Evolutionary conservation across 1,140 invertebrate species (phyloP), one percentile per base, ranked within the genome.

Genomic region (Drosophila kikkawai): DNA sequence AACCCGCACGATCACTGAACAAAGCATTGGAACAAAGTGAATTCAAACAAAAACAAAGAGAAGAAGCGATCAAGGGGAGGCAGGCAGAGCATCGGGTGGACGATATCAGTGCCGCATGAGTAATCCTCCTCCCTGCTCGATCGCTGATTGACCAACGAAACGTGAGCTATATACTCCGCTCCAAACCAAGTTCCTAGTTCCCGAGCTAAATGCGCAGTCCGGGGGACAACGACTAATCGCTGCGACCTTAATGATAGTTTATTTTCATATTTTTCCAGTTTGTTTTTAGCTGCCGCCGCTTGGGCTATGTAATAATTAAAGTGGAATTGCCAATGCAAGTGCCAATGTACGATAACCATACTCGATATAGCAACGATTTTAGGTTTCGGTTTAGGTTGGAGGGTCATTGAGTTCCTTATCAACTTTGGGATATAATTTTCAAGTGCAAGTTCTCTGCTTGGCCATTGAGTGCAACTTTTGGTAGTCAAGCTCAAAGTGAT

Each of bases 231-330:
- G 32, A 45, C 39, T 70, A 70, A 70, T 70, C 67, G 48, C 67
- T 32, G 26, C 48, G 67, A 70, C 67, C 67, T 70, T 70, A 70
- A 56, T 70, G 53, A 56, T 70, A 69, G 48, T 69, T 69, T 69
- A 56, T 55, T 55, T 45, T 26, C 48, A 53, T 56, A 56, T 19
- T 39, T 22, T 39, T 15, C 7, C 63, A 44, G n/a, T 42, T 36
- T 44, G 60, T 56, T 70, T 70, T 69, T 22, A 69, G 45, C 45
- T 55, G 9, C 7, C 19, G 17, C 8, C 19, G 17, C 8, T 32
- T 0, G 51, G 51, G n/a, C 32, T 34, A 34, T 32, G 22, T 41
- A 37, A 41, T 26, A 69, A 37, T 53, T 29, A 1, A 1, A 42
- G 4, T 55, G 0, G 19, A 55, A 34, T 11, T 41, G 32, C 7